Percentiles rank a stretch among this genome's conserved stretches.
phyloP scores from a whole-genome alignment of 2,113 vertebrate species.

The Cebus imitator region DNA sequence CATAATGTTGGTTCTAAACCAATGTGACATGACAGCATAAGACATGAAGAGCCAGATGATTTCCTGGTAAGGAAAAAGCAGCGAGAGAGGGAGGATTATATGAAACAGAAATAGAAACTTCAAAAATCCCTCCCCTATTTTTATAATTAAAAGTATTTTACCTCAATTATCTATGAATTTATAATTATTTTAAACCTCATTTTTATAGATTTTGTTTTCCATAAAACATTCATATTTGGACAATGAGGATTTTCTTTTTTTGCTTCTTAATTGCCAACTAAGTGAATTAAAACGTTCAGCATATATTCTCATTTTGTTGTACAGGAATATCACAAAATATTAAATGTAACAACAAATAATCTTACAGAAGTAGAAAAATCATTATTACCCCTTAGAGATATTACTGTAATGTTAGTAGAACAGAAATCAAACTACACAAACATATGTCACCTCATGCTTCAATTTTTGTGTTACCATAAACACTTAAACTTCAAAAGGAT shows the following conservation, averaged over 20 bases:
- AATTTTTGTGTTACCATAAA: slow-evolving; percentile 7
- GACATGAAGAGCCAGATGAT: slow-evolving; percentile 45
- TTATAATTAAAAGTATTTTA: neutral
- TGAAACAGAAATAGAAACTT: neutral
- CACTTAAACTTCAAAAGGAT: slow-evolving; percentile 16
- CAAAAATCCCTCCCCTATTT: slow-evolving; percentile 10
- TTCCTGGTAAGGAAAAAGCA: slow-evolving; percentile 20
- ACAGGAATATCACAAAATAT: neutral
- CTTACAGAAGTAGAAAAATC: neutral
- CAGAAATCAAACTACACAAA: slow-evolving; percentile 1
- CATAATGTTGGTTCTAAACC: slow-evolving; percentile 63
- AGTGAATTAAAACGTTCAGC: neutral
- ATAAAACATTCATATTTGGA: neutral
- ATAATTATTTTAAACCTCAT: slow-evolving; percentile 2
- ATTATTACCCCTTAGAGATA: neutral
- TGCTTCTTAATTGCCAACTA: slow-evolving; percentile 32
- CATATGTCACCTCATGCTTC: neutral
- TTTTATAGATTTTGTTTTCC: slow-evolving; percentile 24
- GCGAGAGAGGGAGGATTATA: neutral
- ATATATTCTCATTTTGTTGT: neutral
- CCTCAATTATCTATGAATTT: neutral
- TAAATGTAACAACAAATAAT: neutral
- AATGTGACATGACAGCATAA: slow-evolving; percentile 65
- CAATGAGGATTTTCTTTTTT: neutral
- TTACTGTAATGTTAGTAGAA: neutral